A percentile compares a stretch with the other conserved stretches of the same genome.
Conservation (phyloP, 37 sponge, comb jelly and placozoan species). For the Eunapius fragilis region DNA sequence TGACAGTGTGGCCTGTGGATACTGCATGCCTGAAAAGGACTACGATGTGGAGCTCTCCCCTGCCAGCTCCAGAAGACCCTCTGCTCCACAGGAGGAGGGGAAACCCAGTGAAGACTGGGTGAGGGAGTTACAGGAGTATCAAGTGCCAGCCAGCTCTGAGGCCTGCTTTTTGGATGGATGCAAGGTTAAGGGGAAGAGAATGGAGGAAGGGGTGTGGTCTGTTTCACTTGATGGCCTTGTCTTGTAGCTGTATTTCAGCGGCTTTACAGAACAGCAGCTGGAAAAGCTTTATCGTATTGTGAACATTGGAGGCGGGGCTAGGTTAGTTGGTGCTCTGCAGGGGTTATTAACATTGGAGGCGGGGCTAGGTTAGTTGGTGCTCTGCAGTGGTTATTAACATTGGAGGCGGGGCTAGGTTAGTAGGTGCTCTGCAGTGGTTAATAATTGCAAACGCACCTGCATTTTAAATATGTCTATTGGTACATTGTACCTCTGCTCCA, state of each 20-base stretch:
- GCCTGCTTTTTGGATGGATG: slow-evolving; percentile 54
- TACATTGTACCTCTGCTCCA: no score
- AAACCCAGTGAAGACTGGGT: slow-evolving; percentile 18
- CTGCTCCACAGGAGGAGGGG: not conserved
- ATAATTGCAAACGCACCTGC: no score
- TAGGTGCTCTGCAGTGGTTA: not conserved
- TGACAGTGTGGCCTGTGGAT: slow-evolving; percentile 65
- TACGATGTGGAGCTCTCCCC: slow-evolving; percentile 35
- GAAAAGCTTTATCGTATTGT: slow-evolving; percentile 47
- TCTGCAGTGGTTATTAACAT: not conserved
- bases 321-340: not conserved
- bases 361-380: not conserved
- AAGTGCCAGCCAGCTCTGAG: slow-evolving; percentile 7
- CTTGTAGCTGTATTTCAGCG: slow-evolving; percentile 60
- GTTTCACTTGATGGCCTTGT: not conserved
- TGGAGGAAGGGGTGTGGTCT: not conserved
- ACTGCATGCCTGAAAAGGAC: slow-evolving; percentile 64
- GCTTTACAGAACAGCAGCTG: slow-evolving; percentile 52
- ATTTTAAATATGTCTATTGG: no score
- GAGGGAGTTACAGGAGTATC: slow-evolving; percentile 23
- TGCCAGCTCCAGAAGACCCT: not conserved
- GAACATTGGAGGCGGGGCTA: slow-evolving; percentile 60
- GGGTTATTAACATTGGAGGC: not conserved
- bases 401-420: not conserved
- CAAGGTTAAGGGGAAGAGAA: slow-evolving; percentile 23